These are phyloP conservation scores for Rhinolophus ferrumequinum DNA, from an alignment of 2,113 vertebrate genomes.

Conservation along the genomic window DNA sequence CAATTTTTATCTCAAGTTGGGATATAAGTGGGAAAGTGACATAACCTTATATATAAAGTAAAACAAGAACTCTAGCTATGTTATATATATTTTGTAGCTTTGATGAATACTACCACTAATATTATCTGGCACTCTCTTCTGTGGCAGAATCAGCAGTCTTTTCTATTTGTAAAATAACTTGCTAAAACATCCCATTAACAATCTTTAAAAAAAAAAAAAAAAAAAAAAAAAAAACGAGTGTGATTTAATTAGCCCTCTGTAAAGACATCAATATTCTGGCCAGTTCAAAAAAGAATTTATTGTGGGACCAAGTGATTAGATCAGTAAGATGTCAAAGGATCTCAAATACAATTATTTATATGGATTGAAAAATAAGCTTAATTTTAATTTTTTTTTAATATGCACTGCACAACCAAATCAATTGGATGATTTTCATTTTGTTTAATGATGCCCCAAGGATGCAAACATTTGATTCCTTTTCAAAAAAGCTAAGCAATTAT, in stretches of 20 bases:
- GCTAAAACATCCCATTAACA: neutral
- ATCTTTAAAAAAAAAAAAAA: neutral
- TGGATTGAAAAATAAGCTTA: slow-evolving; percentile 43
- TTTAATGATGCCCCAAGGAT: slow-evolving; percentile 69
- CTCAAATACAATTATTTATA: slow-evolving; percentile 41
- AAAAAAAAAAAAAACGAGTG: neutral
- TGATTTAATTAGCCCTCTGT: slow-evolving; percentile 11
- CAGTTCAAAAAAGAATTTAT: slow-evolving; percentile 27
- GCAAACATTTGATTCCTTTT: slow-evolving; percentile 60
- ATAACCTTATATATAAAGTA: neutral
- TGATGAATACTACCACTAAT: neutral
- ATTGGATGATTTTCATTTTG: slow-evolving; percentile 53
- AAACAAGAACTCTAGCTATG: neutral
- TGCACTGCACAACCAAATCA: neutral
- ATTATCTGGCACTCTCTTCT: neutral
- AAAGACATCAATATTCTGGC: neutral
- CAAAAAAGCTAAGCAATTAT: slow-evolving; percentile 61
- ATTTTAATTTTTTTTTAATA: slow-evolving; percentile 33
- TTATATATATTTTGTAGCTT: neutral
- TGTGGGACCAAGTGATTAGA: neutral
- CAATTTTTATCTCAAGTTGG: neutral
- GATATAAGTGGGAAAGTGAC: neutral
- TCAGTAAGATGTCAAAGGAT: slow-evolving; percentile 24
- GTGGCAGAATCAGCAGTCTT: neutral
- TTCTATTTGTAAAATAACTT: slow-evolving; percentile 23